Base-by-base conservation (phyloP, 1,140 invertebrate genomes). In the Yoshiicerus persimilis region DNA sequence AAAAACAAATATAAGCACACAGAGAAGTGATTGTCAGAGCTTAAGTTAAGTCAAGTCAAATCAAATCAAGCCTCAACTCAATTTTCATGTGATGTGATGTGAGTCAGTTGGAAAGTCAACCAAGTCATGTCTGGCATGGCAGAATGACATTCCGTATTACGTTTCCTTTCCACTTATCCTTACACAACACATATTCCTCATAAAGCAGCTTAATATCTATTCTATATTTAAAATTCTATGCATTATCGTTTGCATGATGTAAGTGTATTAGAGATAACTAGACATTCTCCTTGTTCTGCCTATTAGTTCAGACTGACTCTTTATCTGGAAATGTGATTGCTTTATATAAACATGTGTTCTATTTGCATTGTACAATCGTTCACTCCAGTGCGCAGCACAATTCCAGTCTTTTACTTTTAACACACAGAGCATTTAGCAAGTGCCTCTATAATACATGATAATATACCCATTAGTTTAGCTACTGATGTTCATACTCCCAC, bases 1-100 rank as follows among this genome's bases (percentile, higher is more conserved):
- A 56, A 56, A 56, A 56, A 56, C 47, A 56, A 56, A 56, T 56
- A 56, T n/a, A n/a, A n/a, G n/a, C n/a, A n/a, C 2, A 47, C 13
- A 39, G 13, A 56, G 20, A 56, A 56, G 47, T n/a, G 47, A 56
- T 56, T 56, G 47, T 56, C 47, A 56, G 47, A 56, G 47, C 47
- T 56, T 56, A 56, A 56, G 47, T 56, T 56, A n/a, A 56, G 47
- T 56, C 47, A 56, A 56, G 47, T 56, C 47, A 56, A 56, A 80
- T 80, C 75, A 80, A 80, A 36, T 80, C 75, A 80, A 38, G 34
- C 75, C 32, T 80, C 34, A 36, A 38, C 32, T 80, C 75, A 80
- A 80, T 36, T 70, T 70, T 70, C 64, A 70, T 70, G 64, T 80
- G 34, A 80, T 34, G 75, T 80, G 30, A 80, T 80, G 75, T 80